Percentiles rank a stretch among this genome's conserved stretches.
phyloP scores from a whole-genome alignment of 2,888 invertebrate species.

The Galeruca laticollis region DNA sequence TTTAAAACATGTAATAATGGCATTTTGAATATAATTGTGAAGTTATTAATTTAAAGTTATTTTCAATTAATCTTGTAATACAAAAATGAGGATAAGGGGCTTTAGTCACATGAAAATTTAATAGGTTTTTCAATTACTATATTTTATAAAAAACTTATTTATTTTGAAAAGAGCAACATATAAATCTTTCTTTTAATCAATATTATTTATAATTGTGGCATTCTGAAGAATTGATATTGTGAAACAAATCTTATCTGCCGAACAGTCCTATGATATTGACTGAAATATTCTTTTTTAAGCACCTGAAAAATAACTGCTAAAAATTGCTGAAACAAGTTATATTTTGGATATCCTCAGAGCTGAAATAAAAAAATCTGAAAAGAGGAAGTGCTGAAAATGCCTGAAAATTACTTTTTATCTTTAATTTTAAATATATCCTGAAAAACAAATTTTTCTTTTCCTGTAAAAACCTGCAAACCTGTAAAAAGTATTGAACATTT shows the following conservation, averaged over 20 bases:
- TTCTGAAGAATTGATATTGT: not conserved
- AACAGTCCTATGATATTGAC: not conserved
- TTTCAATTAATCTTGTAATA: no score
- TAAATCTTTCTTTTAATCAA: not conserved
- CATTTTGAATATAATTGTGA: no score
- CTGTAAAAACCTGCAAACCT: conserved; percentile 37
- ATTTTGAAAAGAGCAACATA: no score
- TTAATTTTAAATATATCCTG: conserved; percentile 10
- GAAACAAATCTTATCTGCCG: no score
- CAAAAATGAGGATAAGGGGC: no score
- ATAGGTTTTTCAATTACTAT: no score
- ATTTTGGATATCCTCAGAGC: conserved; percentile 31
- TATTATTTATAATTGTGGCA: not conserved
- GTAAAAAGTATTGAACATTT: conserved; percentile 23
- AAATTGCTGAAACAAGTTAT: conserved; percentile 17
- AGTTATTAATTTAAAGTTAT: no score
- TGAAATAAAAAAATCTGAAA: conserved; percentile 42
- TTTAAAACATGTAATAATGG: no score
- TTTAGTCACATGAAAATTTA: no score
- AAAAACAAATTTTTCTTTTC: conserved; percentile 23
- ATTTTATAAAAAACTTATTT: no score
- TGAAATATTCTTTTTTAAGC: not conserved
- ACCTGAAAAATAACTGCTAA: conserved; percentile 10
- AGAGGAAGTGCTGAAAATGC: conserved; percentile 19
- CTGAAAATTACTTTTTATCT: conserved; percentile 25